A percentile compares a stretch with the other conserved stretches of the same genome.
These are phyloP conservation scores for Lycia hirtaria DNA, from an alignment of 2,888 invertebrate species.

Conservation along the genomic window DNA sequence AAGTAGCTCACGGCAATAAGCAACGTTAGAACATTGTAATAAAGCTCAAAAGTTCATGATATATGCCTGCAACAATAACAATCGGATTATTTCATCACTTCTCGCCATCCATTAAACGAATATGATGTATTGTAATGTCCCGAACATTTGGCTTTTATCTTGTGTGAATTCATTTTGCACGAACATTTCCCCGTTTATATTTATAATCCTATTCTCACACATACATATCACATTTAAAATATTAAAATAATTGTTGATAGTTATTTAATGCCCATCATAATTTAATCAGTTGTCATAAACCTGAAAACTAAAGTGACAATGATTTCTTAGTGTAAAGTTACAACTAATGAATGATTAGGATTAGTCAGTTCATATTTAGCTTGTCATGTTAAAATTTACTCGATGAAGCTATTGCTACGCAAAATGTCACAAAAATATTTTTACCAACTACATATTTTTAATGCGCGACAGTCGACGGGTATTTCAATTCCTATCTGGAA, in stretches of 20 bases:
- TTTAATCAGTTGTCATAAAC: too few species aligned
- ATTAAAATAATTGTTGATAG: background rate
- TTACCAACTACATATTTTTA: background rate
- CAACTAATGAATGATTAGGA: too few species aligned
- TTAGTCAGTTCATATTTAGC: too few species aligned
- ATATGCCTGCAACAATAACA: slow-evolving; percentile 13
- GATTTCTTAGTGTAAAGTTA: too few species aligned
- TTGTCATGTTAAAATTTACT: too few species aligned
- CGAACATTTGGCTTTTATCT: slow-evolving; percentile 18
- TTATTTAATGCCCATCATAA: background rate
- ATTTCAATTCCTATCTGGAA: slow-evolving; percentile 41
- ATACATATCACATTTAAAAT: background rate
- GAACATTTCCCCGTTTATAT: slow-evolving; percentile 10
- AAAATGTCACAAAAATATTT: background rate
- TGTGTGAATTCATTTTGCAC: slow-evolving; percentile 13
- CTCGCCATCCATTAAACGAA: slow-evolving; percentile 19
- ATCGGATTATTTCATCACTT: slow-evolving; percentile 22
- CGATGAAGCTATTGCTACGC: too few species aligned
- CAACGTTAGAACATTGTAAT: slow-evolving; percentile 5
- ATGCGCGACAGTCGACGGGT: background rate
- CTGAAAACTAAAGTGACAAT: too few species aligned
- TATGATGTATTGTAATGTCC: slow-evolving; percentile 28
- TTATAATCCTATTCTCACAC: slow-evolving; percentile 1
- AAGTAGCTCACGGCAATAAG: background rate
- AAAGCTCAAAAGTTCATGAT: slow-evolving; percentile 6